These are phyloP conservation scores for Rana temporaria DNA, from an alignment of 2,113 vertebrate species.

Conservation along the genomic window DNA sequence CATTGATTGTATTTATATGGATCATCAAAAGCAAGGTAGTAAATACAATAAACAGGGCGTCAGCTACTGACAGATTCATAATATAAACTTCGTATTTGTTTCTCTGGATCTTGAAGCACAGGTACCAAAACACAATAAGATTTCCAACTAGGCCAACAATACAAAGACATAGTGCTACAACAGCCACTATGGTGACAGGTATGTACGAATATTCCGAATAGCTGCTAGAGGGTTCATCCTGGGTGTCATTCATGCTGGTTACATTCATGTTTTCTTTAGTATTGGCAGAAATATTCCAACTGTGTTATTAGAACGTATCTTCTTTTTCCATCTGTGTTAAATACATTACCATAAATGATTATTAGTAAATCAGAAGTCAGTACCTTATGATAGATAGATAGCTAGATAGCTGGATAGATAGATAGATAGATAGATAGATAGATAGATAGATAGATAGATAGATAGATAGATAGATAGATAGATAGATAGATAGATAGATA, in stretches of 20 bases:
- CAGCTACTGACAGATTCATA: conserved; percentile 46
- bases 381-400: too few species aligned
- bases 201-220: neutral
- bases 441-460: too few species aligned
- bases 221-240: neutral
- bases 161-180: conserved; percentile 10
- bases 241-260: neutral
- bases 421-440: neutral
- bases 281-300: too few species aligned
- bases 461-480: too few species aligned
- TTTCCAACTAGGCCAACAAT: conserved; percentile 45
- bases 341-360: neutral
- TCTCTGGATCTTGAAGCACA: conserved; percentile 35
- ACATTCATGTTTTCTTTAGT: neutral
- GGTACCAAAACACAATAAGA: conserved; percentile 35
- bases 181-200: conserved; percentile 16
- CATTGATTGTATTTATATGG: neutral
- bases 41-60: conserved; percentile 29
- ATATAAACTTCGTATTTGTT: conserved; percentile 45
- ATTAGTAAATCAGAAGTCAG: too few species aligned
- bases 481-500: too few species aligned
- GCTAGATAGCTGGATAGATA: neutral
- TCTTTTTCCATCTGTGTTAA: neutral
- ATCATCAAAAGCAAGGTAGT: neutral
- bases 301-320: neutral